These are phyloP conservation scores for Pristionchus japonicus DNA, from an alignment of 2,888 invertebrate genomes.

Conservation along the genomic window DNA sequence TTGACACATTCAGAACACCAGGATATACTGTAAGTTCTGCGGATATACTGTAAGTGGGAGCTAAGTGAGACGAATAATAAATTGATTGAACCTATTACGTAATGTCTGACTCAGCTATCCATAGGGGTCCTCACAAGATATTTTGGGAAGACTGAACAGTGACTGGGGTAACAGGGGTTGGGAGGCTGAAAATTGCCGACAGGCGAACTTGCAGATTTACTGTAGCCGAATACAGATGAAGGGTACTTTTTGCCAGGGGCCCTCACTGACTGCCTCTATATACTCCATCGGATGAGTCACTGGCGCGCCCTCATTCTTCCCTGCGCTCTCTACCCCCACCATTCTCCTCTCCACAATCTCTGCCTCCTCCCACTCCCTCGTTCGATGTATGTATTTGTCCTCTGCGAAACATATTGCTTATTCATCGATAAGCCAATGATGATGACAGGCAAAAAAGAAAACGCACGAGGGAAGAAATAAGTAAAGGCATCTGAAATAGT, in stretches of 20 bases:
- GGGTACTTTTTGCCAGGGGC: not conserved
- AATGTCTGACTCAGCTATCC: not conserved
- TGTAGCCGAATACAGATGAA: not conserved
- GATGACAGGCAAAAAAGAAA: slow-evolving; percentile 38
- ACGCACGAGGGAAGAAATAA: not conserved
- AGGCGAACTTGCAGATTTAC: too few relatives aligned
- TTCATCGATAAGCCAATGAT: slow-evolving; percentile 39
- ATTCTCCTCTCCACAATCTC: not conserved
- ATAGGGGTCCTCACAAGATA: too few relatives aligned
- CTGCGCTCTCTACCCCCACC: not conserved
- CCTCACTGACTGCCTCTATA: not conserved
- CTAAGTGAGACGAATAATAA: too few relatives aligned
- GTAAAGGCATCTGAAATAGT: not conserved
- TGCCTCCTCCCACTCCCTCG: not conserved
- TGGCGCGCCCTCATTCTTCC: not conserved
- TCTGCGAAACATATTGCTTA: slow-evolving; percentile 13
- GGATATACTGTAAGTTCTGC: too few relatives aligned
- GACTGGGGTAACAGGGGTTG: not conserved
- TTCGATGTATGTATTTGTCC: not conserved
- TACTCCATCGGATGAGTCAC: not conserved
- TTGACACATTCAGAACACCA: too few relatives aligned
- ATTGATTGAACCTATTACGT: not conserved
- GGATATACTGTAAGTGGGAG: too few relatives aligned
- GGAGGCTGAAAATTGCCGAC: too few relatives aligned
- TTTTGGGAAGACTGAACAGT: not conserved